Evolutionary conservation across 2,888 invertebrate genomes (phyloP).

Genomic region (Dicyrtomina minuta): DNA sequence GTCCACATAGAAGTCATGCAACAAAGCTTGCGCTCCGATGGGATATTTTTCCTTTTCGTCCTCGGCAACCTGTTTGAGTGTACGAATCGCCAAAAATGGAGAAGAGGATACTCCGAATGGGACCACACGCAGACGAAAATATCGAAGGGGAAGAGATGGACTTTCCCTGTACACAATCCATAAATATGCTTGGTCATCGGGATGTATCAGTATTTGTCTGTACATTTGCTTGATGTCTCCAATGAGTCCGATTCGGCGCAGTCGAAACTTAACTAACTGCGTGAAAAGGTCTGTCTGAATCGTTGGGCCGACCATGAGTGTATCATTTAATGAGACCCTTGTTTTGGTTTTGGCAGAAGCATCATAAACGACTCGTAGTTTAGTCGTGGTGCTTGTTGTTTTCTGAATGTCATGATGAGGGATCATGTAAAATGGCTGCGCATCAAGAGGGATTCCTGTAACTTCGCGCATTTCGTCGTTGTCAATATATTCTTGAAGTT

Average conservation of each 20-base stretch:
- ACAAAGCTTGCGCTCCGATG: no score
- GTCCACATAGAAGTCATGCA: no score
- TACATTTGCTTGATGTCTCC: constrained; percentile 55
- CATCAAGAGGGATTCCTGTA: no score
- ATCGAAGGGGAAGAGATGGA: no score
- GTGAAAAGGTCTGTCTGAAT: constrained; percentile 52
- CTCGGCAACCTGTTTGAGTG: no score
- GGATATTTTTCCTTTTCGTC: no score
- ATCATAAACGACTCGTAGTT: constrained; percentile 54
- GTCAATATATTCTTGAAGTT: not conserved
- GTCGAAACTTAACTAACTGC: constrained; percentile 52
- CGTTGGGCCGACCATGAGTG: constrained; percentile 52
- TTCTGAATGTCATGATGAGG: constrained; percentile 54
- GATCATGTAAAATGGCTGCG: no score
- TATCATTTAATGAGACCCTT: constrained; percentile 54
- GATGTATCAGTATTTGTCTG: constrained; percentile 50
- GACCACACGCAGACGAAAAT: no score
- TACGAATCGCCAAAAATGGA: no score
- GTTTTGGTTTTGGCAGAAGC: constrained; percentile 52
- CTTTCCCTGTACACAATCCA: no score
- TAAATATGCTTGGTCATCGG: constrained; percentile 54
- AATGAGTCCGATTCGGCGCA: constrained; percentile 47
- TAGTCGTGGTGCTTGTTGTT: constrained; percentile 14
- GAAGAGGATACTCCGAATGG: no score
- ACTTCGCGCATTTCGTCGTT: not conserved